Evolutionary conservation across 2,888 invertebrate genomes (phyloP).

Genomic region (Harpagoxenus sublaevis): DNA sequence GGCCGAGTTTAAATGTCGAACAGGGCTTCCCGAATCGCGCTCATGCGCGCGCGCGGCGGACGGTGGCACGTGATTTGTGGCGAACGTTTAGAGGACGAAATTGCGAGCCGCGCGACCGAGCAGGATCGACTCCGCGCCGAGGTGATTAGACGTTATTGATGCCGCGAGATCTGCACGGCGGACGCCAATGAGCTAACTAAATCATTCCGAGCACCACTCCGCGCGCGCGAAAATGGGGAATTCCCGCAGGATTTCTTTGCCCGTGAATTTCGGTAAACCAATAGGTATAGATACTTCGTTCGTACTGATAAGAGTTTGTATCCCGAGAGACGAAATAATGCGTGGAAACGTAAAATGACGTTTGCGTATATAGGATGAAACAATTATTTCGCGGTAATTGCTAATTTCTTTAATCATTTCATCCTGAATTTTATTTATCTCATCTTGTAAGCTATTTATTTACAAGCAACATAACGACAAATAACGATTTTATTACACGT

Average conservation of each 20-base stretch:
- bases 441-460: not conserved
- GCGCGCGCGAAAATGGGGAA: slow-evolving; percentile 7
- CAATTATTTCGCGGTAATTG: not conserved
- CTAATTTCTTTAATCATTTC: not conserved
- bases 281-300: not conserved
- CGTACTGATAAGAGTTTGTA: not conserved
- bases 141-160: slow-evolving; percentile 84
- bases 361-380: not conserved
- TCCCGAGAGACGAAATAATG: not conserved
- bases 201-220: slow-evolving; percentile 62
- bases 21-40: slow-evolving; percentile 74
- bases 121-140: slow-evolving; percentile 77
- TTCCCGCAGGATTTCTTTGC: slow-evolving; percentile 21
- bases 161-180: slow-evolving; percentile 65
- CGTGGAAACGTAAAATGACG: not conserved
- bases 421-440: not conserved
- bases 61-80: slow-evolving; percentile 81
- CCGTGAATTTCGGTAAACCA: slow-evolving; percentile 11
- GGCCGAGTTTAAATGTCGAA: slow-evolving; percentile 78
- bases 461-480: not conserved
- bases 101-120: slow-evolving; percentile 80
- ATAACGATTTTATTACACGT: not conserved
- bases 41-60: slow-evolving; percentile 21
- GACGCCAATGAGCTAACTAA: slow-evolving; percentile 69
- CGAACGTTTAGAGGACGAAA: slow-evolving; percentile 83